Base-by-base conservation (phyloP, 2,797 vertebrate genomes). In the Spinus pinus region DNA sequence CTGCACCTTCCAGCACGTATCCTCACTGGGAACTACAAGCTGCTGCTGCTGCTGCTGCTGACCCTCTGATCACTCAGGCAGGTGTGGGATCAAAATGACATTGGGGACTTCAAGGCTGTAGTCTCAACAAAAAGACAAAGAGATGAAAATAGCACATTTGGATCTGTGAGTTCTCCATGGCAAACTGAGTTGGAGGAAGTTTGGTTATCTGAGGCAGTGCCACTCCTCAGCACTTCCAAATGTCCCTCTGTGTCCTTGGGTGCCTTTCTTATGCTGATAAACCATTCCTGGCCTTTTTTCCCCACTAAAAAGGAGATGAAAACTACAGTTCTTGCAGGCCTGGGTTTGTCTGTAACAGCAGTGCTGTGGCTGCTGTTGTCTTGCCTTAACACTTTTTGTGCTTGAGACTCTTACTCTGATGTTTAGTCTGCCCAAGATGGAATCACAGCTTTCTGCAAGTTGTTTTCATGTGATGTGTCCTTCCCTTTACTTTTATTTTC, bases 1-100 rank as follows among this genome's bases (percentile, higher is more conserved):
- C 98, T 64, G 67, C 98, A 30, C 98, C 97, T 21, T 97, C 98
- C 77, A 98, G 98, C 42, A 58, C 98, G 94, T 98, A 98, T 95
- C 98, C 98, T 70, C 98, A 97, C 98, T 15, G 81, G 65, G 39
- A 98, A 97, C 67, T 98, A 97, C 72, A 97, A 98, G 85, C 91
- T 99, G 75, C 96, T 98, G 84, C 37, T 37, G 37, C 37, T 37
- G 37, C 97, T 98, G 70, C 54, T 58, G 24, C 57, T 58, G 12
- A 64, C 70, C 47, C 12, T 71, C 72, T 86, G 47, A 81, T 60
- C 51, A 58, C 31, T 31, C 72, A 44, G 56, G 49, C 9, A 86
- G 86, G 7, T 58, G 47, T 50, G 35, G 15, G 31, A 49, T 78
- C 41, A 54, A 87, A 91, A 70, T 37, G 6, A 22, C 10, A 7